phyloP scores from a whole-genome alignment of 1,140 invertebrate genomes.

The Lordiphosa collinella region DNA sequence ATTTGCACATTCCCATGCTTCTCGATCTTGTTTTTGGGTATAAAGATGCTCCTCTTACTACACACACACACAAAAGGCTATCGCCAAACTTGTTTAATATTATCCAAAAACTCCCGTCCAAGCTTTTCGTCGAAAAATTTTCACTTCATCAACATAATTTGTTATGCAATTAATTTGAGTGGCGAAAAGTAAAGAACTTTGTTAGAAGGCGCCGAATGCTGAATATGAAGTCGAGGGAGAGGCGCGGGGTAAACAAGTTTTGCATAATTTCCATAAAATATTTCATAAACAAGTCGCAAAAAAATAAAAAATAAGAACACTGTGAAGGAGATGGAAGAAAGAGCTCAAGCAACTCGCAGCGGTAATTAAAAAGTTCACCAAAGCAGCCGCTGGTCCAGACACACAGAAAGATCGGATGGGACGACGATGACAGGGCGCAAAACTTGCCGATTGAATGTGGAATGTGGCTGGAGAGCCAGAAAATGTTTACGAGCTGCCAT shows the following conservation, averaged over 20 bases:
- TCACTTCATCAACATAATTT: constrained; percentile 51
- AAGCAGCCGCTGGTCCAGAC: constrained; percentile 21
- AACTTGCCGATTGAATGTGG: constrained; percentile 52
- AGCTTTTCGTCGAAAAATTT: constrained; percentile 1
- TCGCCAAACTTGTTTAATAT: no score
- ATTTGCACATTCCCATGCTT: no score
- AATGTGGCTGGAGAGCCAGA: neutral
- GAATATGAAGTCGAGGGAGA: constrained; percentile 29
- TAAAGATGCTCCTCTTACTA: no score
- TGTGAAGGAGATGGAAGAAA: constrained; percentile 9
- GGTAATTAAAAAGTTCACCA: constrained; percentile 70
- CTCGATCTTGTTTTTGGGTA: no score
- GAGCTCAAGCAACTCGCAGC: constrained; percentile 36
- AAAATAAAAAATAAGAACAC: neutral
- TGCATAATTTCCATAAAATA: constrained; percentile 57
- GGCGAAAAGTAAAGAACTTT: constrained; percentile 40
- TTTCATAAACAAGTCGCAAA: constrained; percentile 47
- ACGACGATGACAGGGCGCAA: constrained; percentile 35
- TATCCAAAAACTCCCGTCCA: no score
- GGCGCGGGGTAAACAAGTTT: constrained; percentile 44
- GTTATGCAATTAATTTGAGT: constrained; percentile 59
- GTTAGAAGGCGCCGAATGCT: constrained; percentile 37
- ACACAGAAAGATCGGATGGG: constrained; percentile 9
- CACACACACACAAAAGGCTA: no score
- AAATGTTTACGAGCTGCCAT: constrained; percentile 29